phyloP scores from a whole-genome alignment of 2,888 invertebrate species.

The Synergus umbraculus region DNA sequence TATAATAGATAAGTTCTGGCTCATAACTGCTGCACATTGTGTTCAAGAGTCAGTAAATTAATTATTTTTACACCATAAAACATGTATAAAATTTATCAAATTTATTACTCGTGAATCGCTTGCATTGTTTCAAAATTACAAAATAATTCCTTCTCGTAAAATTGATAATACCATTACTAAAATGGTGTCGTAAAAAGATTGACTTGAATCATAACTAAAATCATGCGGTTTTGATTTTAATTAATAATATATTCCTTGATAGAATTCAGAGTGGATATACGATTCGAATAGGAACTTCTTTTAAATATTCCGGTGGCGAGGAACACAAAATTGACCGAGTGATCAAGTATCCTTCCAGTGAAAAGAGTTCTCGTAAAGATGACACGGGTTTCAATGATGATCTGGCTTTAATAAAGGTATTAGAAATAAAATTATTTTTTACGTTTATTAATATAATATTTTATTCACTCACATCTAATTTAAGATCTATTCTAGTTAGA shows the following conservation, averaged over 20 bases:
- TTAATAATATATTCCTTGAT: not conserved
- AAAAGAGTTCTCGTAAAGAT: not conserved
- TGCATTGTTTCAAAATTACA: not conserved
- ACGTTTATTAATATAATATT: not conserved
- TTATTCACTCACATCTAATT: not conserved
- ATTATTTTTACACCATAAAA: not conserved
- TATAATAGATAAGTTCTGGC: slow-evolving; percentile 44
- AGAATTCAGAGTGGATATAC: not conserved
- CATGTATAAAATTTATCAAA: not conserved
- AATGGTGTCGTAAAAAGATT: not conserved
- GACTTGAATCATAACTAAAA: not conserved
- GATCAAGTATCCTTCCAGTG: slow-evolving; percentile 1
- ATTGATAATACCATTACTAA: not conserved
- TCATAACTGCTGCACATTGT: slow-evolving; percentile 46
- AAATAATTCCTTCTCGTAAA: not conserved
- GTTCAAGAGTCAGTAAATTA: slow-evolving; percentile 42
- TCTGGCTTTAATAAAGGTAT: slow-evolving; percentile 31
- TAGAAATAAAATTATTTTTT: not conserved
- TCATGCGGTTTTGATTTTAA: not conserved
- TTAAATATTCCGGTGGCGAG: slow-evolving; percentile 18
- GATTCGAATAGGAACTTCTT: slow-evolving; percentile 16
- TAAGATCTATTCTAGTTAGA: slow-evolving; percentile 38
- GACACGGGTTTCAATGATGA: not conserved
- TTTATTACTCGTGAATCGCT: not conserved
- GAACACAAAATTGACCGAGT: slow-evolving; percentile 8